phyloP scores from a whole-genome alignment of 2,888 invertebrate species.

The Caenorhabditis sinica region DNA sequence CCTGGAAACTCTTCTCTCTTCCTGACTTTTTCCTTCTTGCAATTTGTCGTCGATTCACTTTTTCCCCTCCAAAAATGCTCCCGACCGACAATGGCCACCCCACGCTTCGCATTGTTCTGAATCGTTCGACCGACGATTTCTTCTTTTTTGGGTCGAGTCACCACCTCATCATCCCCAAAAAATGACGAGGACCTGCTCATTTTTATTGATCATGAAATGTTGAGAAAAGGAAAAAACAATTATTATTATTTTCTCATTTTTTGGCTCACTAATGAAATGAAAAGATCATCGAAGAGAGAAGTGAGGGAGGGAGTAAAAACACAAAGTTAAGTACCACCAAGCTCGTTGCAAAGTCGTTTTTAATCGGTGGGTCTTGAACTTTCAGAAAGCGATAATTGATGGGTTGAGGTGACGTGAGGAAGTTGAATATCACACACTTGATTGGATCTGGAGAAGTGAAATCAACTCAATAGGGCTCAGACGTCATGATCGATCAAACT shows the following conservation, averaged over 20 bases:
- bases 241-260: constrained; percentile 16
- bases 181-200: constrained; percentile 48
- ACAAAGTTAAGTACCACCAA: constrained; percentile 11
- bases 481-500: constrained; percentile 14
- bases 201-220: constrained; percentile 20
- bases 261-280: not conserved
- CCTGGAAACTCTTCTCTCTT: constrained; percentile 34
- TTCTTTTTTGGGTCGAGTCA: constrained; percentile 24
- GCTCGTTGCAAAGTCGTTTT: constrained; percentile 11
- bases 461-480: constrained; percentile 2
- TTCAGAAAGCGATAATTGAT: constrained; percentile 34
- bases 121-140: constrained; percentile 39
- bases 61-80: constrained; percentile 8
- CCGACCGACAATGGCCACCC: constrained; percentile 46
- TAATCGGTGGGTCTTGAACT: constrained; percentile 32
- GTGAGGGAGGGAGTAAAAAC: constrained; percentile 1
- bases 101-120: constrained; percentile 54
- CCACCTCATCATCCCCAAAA: constrained; percentile 31
- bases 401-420: constrained; percentile 30
- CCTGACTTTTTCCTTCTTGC: constrained; percentile 26
- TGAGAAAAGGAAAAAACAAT: constrained; percentile 23
- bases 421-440: constrained; percentile 19
- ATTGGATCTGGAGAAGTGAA: constrained; percentile 9
- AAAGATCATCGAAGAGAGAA: not conserved
- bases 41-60: constrained; percentile 56